Conservation (phyloP, 2,797 vertebrate genomes). For the Bradypodion ventrale region DNA sequence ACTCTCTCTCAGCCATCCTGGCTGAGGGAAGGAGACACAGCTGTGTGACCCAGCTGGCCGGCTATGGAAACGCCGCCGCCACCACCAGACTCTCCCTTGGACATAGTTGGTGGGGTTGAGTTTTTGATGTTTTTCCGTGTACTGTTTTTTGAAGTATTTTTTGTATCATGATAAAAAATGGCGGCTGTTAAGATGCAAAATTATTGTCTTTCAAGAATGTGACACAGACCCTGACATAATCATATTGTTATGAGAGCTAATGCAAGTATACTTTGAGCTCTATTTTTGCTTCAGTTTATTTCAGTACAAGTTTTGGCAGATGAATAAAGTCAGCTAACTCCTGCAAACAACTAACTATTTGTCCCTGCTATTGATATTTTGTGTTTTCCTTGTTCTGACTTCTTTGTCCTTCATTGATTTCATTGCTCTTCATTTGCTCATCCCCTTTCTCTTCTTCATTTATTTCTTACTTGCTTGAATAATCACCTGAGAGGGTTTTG, state of each 20-base stretch:
- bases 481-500: slow-evolving; percentile 60
- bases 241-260: not conserved
- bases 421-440: slow-evolving; percentile 40
- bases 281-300: not conserved
- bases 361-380: slow-evolving; percentile 25
- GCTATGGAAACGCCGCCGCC: too few species aligned
- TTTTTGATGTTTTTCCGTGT: too few species aligned
- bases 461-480: slow-evolving; percentile 58
- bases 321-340: slow-evolving; percentile 5
- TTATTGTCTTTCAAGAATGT: not conserved
- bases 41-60: too few species aligned
- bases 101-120: too few species aligned
- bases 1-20: too few species aligned
- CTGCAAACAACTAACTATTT: not conserved
- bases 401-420: slow-evolving; percentile 37
- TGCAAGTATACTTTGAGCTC: not conserved
- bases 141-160: too few species aligned
- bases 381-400: slow-evolving; percentile 39
- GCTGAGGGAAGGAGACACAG: too few species aligned
- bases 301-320: not conserved
- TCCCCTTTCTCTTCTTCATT: slow-evolving; percentile 48
- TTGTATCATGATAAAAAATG: too few species aligned
- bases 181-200: not conserved
- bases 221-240: not conserved
- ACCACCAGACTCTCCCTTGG: too few species aligned